Conservation (phyloP, 2,113 vertebrate genomes). For the Uropsilus gracilis region DNA sequence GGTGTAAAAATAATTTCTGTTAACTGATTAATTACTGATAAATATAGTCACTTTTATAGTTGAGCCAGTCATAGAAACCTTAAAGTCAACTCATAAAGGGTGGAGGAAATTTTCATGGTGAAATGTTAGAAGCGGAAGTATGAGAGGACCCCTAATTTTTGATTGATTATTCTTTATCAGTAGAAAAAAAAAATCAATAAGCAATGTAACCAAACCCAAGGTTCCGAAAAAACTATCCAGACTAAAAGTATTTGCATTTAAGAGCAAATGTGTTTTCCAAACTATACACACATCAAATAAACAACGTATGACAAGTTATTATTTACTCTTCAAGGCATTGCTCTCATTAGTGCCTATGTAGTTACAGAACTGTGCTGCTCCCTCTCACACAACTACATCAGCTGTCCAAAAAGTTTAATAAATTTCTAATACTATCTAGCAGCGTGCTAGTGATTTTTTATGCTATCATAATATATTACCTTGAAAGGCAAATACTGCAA, state of each 20-base stretch:
- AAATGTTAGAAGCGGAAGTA: background rate
- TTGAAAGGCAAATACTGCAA: slow-evolving; percentile 96
- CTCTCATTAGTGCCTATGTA: background rate
- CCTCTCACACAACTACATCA: slow-evolving; percentile 54
- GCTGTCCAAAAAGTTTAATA: slow-evolving; percentile 35
- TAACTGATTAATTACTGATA: background rate
- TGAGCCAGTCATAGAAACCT: slow-evolving; percentile 23
- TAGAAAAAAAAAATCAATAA: slow-evolving; percentile 9
- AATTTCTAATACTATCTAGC: slow-evolving; percentile 62
- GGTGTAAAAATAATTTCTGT: slow-evolving; percentile 19
- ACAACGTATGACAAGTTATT: background rate
- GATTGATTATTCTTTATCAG: background rate
- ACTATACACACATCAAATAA: background rate
- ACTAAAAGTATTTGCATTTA: background rate
- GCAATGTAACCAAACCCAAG: background rate
- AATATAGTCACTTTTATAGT: background rate
- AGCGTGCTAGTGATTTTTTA: slow-evolving; percentile 65
- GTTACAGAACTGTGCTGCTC: slow-evolving; percentile 15
- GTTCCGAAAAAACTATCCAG: background rate
- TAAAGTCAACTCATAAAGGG: slow-evolving; percentile 15
- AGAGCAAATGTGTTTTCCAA: slow-evolving; percentile 41
- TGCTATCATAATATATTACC: slow-evolving; percentile 86
- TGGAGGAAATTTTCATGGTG: background rate
- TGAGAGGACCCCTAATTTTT: background rate
- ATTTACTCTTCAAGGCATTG: background rate